phyloP scores from a whole-genome alignment of 2,797 vertebrate species.

The Vireo griseus region DNA sequence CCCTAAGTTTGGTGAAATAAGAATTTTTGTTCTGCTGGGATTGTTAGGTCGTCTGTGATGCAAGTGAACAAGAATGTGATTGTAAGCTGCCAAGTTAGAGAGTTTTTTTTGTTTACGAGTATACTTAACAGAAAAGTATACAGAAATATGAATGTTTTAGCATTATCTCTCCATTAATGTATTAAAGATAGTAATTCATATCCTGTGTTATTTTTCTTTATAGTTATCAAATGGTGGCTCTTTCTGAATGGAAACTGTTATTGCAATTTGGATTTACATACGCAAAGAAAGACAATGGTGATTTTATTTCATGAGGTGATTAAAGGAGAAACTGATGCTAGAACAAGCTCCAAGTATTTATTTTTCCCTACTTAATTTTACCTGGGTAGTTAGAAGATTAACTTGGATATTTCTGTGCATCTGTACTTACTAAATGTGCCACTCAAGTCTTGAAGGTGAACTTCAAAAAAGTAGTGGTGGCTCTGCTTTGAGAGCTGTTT shows the following conservation, averaged over 20 bases:
- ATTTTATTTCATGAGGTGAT: not conserved
- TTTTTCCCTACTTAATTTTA: not conserved
- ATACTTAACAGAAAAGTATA: not conserved
- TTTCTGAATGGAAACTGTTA: not conserved
- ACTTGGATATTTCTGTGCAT: not conserved
- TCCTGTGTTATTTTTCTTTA: not conserved
- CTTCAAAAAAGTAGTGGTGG: not conserved
- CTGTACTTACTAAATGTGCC: not conserved
- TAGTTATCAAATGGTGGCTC: not conserved
- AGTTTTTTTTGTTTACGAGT: not conserved
- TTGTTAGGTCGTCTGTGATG: not conserved
- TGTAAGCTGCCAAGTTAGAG: not conserved
- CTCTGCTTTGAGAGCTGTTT: not conserved
- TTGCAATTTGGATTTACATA: accelerated
- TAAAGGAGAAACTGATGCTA: not conserved
- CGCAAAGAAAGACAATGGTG: not conserved
- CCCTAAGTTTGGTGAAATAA: not conserved
- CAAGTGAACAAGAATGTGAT: not conserved
- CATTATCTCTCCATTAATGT: not conserved
- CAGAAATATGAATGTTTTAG: not conserved
- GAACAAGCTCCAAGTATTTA: not conserved
- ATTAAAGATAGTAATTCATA: not conserved
- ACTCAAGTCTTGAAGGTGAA: accelerated
- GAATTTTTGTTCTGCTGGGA: not conserved
- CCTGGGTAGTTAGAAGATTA: not conserved